phyloP scores from a whole-genome alignment of 2,113 vertebrate species.

The Pavo muticus region DNA sequence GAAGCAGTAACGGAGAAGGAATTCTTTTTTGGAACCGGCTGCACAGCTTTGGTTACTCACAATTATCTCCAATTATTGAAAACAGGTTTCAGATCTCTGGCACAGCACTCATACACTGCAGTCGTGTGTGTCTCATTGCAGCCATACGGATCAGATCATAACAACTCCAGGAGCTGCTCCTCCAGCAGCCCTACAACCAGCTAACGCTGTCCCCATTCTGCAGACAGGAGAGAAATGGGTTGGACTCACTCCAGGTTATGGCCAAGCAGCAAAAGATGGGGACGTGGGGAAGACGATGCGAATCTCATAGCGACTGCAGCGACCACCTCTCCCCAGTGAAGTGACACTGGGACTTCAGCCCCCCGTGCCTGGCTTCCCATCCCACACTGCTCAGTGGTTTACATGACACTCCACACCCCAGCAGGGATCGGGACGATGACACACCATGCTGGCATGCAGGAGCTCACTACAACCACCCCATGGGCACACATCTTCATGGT shows the following conservation, averaged over 20 bases:
- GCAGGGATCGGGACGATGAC: rapidly evolving
- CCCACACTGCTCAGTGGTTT: neutral
- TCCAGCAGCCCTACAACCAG: neutral
- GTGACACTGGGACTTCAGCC: rapidly evolving
- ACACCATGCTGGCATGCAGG: neutral
- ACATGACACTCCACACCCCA: neutral
- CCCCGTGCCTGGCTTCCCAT: rapidly evolving
- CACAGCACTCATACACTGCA: neutral
- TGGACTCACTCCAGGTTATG: rapidly evolving
- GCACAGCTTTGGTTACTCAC: neutral
- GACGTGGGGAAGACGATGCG: neutral
- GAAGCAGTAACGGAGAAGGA: neutral
- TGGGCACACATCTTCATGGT: neutral
- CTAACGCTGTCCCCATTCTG: rapidly evolving
- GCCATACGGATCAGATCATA: neutral
- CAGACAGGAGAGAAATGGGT: neutral
- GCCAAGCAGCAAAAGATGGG: neutral
- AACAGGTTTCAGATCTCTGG: slow-evolving; percentile 17
- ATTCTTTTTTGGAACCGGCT: neutral
- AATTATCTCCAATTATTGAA: neutral
- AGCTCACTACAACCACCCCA: neutral
- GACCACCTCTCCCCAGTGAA: neutral
- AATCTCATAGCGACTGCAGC: neutral
- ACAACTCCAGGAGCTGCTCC: neutral
- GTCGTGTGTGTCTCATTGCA: neutral